phyloP scores from a whole-genome alignment of 2,888 invertebrate species.

The Rhodophaea formosa region DNA sequence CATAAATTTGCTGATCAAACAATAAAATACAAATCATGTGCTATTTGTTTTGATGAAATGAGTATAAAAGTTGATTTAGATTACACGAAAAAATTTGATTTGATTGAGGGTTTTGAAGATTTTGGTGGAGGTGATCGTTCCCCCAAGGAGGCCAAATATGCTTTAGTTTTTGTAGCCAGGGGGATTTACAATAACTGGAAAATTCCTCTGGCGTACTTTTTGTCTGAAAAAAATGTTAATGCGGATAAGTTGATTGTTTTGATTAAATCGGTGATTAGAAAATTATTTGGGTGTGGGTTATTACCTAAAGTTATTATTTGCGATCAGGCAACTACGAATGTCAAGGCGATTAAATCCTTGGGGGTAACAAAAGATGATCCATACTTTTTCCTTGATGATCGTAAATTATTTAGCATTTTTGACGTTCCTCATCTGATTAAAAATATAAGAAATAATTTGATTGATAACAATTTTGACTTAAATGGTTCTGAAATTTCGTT shows the following conservation, averaged over 20 bases:
- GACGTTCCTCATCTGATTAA: too few species aligned
- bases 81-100: not conserved
- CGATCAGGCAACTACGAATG: too few species aligned
- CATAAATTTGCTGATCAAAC: not conserved
- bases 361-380: too few species aligned
- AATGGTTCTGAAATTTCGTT: too few species aligned
- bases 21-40: not conserved
- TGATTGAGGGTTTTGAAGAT: not conserved
- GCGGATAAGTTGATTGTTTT: too few species aligned
- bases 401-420: too few species aligned
- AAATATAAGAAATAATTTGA: too few species aligned
- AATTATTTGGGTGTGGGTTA: not conserved
- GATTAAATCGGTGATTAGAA: not conserved
- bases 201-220: not conserved
- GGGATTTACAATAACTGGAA: not conserved
- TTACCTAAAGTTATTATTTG: not conserved
- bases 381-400: too few species aligned
- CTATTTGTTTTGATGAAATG: not conserved
- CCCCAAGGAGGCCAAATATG: not conserved
- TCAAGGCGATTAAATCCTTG: too few species aligned
- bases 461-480: too few species aligned
- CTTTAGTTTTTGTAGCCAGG: too few species aligned
- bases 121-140: not conserved
- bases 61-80: too few species aligned
- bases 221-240: not conserved